Evolutionary conservation across 1,140 invertebrate species (phyloP).

Genomic region (Calycopis cecrops): DNA sequence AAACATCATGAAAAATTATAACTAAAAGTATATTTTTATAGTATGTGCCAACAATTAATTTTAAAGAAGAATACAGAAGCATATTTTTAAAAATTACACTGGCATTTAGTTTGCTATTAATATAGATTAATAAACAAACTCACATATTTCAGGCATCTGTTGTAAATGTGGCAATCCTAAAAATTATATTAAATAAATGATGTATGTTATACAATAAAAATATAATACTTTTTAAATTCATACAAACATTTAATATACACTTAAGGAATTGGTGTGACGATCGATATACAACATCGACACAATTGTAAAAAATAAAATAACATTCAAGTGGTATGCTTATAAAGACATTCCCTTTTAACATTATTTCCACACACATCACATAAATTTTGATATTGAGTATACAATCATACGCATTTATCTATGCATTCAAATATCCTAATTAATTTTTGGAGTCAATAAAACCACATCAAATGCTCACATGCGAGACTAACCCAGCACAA

Average conservation of each 20-base stretch:
- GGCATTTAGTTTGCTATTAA: slow-evolving; percentile 24
- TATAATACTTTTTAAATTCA: slow-evolving; percentile 36
- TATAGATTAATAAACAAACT: slow-evolving; percentile 22
- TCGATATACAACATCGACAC: background rate
- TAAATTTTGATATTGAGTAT: slow-evolving; percentile 42
- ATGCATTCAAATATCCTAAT: slow-evolving; percentile 61
- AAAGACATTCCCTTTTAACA: slow-evolving; percentile 40
- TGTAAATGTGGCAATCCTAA: slow-evolving; percentile 16
- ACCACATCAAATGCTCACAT: slow-evolving; percentile 46
- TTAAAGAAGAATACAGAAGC: slow-evolving; percentile 42
- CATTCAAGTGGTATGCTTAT: slow-evolving; percentile 57
- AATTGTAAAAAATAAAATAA: slow-evolving; percentile 32
- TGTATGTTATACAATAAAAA: slow-evolving; percentile 30
- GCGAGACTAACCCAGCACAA: slow-evolving; percentile 46
- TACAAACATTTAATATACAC: slow-evolving; percentile 21
- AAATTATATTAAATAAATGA: slow-evolving; percentile 19
- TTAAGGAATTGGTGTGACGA: slow-evolving; percentile 28
- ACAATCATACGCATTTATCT: slow-evolving; percentile 50
- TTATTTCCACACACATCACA: slow-evolving; percentile 46
- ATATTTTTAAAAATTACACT: slow-evolving; percentile 34
- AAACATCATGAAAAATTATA: background rate
- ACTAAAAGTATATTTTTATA: slow-evolving; percentile 9
- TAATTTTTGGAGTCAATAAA: slow-evolving; percentile 65
- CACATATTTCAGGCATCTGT: slow-evolving; percentile 24
- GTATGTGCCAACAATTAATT: slow-evolving; percentile 42